Conservation (phyloP, 2,113 vertebrate genomes). For the Larimichthys polyactis region DNA sequence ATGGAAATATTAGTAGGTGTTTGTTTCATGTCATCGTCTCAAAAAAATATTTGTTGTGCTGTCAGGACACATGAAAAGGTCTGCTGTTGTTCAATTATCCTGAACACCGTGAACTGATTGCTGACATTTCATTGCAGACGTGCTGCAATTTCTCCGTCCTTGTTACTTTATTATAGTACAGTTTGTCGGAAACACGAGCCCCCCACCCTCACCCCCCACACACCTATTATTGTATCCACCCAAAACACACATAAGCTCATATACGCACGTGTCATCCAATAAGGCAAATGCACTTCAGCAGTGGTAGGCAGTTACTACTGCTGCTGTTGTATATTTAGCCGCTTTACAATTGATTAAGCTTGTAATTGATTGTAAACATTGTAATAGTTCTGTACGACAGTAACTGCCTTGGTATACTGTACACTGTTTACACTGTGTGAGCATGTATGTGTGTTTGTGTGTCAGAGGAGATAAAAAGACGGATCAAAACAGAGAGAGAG, state of each 20-base stretch:
- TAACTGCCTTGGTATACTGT: not conserved
- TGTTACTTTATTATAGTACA: slow-evolving; percentile 15
- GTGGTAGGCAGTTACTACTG: no score
- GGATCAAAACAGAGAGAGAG: not conserved
- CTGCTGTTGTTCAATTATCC: slow-evolving; percentile 38
- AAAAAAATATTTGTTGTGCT: not conserved
- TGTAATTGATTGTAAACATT: slow-evolving; percentile 46
- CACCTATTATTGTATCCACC: not conserved
- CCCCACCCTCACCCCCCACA: not conserved
- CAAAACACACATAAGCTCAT: not conserved
- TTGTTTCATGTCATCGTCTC: not conserved
- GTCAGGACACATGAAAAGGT: slow-evolving; percentile 35
- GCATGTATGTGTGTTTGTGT: slow-evolving; percentile 2
- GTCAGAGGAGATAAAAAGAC: not conserved
- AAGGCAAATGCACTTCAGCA: slow-evolving; percentile 1
- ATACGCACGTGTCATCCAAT: not conserved
- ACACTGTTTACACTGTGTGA: slow-evolving; percentile 1
- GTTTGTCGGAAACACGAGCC: not conserved
- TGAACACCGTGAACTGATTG: not conserved
- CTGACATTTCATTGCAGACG: slow-evolving; percentile 44
- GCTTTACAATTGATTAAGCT: slow-evolving; percentile 30
- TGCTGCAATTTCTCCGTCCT: slow-evolving; percentile 5
- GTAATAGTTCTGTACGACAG: not conserved
- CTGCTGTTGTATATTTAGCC: slow-evolving; percentile 9
- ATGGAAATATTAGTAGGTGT: not conserved